Evolutionary conservation across 1,140 invertebrate genomes (phyloP).

Genomic region (Calycopis cecrops): DNA sequence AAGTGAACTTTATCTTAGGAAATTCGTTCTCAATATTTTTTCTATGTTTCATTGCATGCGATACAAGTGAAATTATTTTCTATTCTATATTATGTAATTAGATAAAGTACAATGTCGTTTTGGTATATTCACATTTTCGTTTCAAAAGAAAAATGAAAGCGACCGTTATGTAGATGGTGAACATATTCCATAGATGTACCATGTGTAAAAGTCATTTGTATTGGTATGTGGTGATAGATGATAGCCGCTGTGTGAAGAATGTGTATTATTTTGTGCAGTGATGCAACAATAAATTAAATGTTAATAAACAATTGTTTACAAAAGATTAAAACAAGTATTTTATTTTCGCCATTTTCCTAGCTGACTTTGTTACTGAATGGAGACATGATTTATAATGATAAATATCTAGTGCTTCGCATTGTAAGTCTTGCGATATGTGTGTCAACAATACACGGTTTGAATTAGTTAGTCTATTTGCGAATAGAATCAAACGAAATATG

Average conservation of each 20-base stretch:
- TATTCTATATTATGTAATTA: constrained; percentile 35
- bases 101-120: constrained; percentile 55
- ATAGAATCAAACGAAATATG: not conserved
- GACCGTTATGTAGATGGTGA: constrained; percentile 38
- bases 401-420: no score
- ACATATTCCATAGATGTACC: constrained; percentile 64
- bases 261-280: constrained; percentile 65
- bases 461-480: no score
- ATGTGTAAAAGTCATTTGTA: constrained; percentile 62
- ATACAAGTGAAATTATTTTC: constrained; percentile 41
- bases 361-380: no score
- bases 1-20: constrained; percentile 48
- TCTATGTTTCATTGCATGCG: constrained; percentile 63
- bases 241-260: constrained; percentile 62
- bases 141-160: constrained; percentile 74
- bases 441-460: no score
- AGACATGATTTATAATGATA: no score
- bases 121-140: constrained; percentile 67
- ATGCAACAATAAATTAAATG: constrained; percentile 71
- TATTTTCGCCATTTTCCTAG: constrained; percentile 28
- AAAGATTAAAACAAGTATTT: constrained; percentile 64
- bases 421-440: no score
- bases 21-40: constrained; percentile 48
- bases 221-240: constrained; percentile 56
- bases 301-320: constrained; percentile 76